phyloP scores from a whole-genome alignment of 1,140 invertebrate genomes.

The Sesamia nonagrioides region DNA sequence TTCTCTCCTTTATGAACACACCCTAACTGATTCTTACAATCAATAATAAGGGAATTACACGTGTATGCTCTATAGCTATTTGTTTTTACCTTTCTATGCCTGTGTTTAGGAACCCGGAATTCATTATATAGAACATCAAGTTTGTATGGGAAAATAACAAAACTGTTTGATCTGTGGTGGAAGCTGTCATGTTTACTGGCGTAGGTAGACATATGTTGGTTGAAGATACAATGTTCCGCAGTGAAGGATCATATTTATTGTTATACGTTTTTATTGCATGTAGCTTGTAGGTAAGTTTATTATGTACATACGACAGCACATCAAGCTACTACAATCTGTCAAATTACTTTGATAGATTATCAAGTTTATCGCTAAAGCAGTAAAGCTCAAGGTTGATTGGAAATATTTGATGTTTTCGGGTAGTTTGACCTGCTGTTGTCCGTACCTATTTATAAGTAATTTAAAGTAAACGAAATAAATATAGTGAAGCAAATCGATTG shows the following conservation, averaged over 20 bases:
- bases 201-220: not conserved
- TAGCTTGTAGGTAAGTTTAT: not conserved
- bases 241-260: not conserved
- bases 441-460: too few species aligned
- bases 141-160: conserved; percentile 39
- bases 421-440: too few species aligned
- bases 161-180: conserved; percentile 11
- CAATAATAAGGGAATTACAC: conserved; percentile 60
- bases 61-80: conserved; percentile 59
- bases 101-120: conserved; percentile 61
- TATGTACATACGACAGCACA: too few species aligned
- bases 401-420: too few species aligned
- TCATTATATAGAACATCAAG: conserved; percentile 47
- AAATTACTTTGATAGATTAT: too few species aligned
- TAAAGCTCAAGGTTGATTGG: too few species aligned
- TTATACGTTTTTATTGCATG: not conserved
- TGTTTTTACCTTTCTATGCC: conserved; percentile 60
- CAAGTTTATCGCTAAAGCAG: too few species aligned
- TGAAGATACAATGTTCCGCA: conserved; percentile 5
- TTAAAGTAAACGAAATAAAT: too few species aligned
- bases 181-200: not conserved
- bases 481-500: too few species aligned
- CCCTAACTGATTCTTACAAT: conserved; percentile 57
- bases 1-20: not conserved
- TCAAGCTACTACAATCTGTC: too few species aligned